Conservation (phyloP, 2,888 invertebrate genomes). For the Cryptosula pallasiana region DNA sequence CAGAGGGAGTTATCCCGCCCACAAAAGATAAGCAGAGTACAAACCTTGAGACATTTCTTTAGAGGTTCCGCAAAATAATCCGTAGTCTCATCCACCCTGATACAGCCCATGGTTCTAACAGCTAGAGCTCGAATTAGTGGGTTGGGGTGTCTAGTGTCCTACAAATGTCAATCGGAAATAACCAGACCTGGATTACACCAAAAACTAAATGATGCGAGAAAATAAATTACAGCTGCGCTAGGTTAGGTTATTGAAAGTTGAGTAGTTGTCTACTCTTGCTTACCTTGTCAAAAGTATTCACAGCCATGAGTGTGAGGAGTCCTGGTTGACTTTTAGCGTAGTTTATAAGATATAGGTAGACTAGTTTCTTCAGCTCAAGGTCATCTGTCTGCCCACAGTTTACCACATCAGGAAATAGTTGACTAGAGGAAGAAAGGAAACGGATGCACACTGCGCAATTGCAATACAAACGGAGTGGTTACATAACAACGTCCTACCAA, state of each 20-base stretch:
- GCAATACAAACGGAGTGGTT: neutral
- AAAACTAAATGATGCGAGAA: too few species aligned
- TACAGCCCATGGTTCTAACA: conserved; percentile 98
- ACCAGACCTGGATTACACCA: too few species aligned
- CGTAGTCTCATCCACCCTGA: conserved; percentile 92
- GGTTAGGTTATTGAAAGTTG: too few species aligned
- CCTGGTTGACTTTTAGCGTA: conserved; percentile 98
- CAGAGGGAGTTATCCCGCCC: too few species aligned
- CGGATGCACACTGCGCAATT: neutral
- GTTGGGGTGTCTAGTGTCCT: conserved; percentile 99
- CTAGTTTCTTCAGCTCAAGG: conserved; percentile 89
- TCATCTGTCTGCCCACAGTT: conserved; percentile 99
- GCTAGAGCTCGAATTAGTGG: conserved; percentile 96
- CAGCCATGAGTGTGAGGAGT: conserved; percentile 99
- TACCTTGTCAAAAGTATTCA: conserved; percentile 97
- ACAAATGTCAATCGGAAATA: conserved; percentile 31
- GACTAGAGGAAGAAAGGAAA: conserved; percentile 49
- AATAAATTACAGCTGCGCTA: too few species aligned
- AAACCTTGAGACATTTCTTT: conserved; percentile 61
- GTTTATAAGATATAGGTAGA: conserved; percentile 95
- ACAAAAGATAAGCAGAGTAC: too few species aligned
- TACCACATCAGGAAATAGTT: conserved; percentile 93
- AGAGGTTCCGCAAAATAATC: conserved; percentile 60
- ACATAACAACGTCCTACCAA: neutral
- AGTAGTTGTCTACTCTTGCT: too few species aligned